Base-by-base conservation (phyloP, 2,888 invertebrate species). In the Lacanobia wlatinum region DNA sequence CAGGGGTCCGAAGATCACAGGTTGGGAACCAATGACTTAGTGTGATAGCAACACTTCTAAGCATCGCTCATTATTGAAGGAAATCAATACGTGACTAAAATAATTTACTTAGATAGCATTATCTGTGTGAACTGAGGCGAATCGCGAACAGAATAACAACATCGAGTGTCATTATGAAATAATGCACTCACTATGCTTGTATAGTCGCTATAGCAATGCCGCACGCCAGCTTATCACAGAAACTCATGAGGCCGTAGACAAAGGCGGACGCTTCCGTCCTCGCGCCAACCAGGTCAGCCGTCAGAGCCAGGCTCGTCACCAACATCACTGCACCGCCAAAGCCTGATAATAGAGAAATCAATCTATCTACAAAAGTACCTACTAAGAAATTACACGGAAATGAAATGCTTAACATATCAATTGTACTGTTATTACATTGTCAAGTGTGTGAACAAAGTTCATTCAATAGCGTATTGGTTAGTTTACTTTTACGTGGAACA, bases 241-340 rank as follows among this genome's bases (percentile, higher is more conserved):
- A 99, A 92, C 99, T 99, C 98, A 99, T 99, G 18, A 98, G 97
- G 8, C 99, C 99, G 90, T 98, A 99, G 1, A 99, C 98, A 92
- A 99, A 99, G 34, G 99, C 99, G 7, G 98, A 98, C 80, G 97
- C 98, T 85, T 98, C 98, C 0, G 98, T 98, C 89, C 97, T 97
- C 50, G 97, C 96, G 21, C 98, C 98, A 70, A 99, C 98, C 69
- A 99, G 96, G 92, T 99, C 99, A 1, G 98, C 98, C 0, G 98
- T 98, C 84, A 99, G 96, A 0, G 98, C 97, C 58, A 99, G 95
- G 88, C 98, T 98, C 3, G 98, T 98, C 43, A 99, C 98, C 75
- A 99, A 94, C 95, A 99, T 97, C 60, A 98, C 97, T 0, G 99
- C 98, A 62, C 98, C 98, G 1, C 98, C 98, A 76, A 97, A 97